Conservation (phyloP, 2,113 vertebrate species). For the Planiliza haematocheilus region DNA sequence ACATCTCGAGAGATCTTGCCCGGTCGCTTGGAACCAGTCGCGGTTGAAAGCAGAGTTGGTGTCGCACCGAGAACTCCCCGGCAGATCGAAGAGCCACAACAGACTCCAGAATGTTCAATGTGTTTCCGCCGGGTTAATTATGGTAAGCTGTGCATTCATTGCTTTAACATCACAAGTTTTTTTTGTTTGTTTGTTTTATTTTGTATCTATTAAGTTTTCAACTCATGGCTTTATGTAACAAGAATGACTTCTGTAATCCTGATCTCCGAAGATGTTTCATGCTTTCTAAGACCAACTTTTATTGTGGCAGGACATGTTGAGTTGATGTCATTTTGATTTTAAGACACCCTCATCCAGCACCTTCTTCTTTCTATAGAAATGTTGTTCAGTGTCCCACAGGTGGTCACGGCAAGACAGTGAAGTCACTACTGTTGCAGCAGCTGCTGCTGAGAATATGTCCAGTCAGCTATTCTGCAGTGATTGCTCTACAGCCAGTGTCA, state of each 20-base stretch:
- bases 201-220: too few relatives aligned
- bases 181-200: too few relatives aligned
- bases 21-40: slow-evolving; percentile 1
- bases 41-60: not conserved
- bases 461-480: slow-evolving; percentile 50
- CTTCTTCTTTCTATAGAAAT: too few relatives aligned
- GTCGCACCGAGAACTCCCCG: slow-evolving; percentile 13
- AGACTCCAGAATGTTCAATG: too few relatives aligned
- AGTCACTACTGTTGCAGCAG: slow-evolving; percentile 7
- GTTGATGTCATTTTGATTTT: not conserved
- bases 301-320: too few relatives aligned
- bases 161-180: too few relatives aligned
- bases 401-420: not conserved
- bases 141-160: slow-evolving; percentile 39
- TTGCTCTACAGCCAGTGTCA: not conserved
- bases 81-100: not conserved
- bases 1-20: not conserved
- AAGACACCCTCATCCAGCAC: not conserved
- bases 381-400: slow-evolving; percentile 3
- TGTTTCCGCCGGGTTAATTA: too few relatives aligned
- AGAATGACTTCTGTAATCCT: too few relatives aligned
- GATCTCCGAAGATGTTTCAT: too few relatives aligned
- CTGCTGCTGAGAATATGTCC: slow-evolving; percentile 36
- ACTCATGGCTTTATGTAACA: too few relatives aligned
- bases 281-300: too few relatives aligned